Percentiles rank a stretch among this genome's conserved stretches.
Evolutionary conservation across 2,888 invertebrate genomes (phyloP).

Genomic region (Drosophila histrio): DNA sequence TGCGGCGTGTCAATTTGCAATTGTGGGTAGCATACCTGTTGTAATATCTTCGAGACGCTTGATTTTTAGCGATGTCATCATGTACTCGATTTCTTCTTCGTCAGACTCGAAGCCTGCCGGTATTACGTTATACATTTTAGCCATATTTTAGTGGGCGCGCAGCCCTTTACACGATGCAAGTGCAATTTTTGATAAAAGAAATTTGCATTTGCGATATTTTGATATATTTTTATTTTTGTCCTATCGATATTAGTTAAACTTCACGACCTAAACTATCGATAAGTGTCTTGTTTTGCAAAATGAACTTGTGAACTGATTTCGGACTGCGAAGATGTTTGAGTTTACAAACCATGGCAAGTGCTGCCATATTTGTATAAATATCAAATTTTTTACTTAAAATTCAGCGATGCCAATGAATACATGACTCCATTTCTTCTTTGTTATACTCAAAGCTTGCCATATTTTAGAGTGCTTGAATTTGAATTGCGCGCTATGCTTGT

Average conservation of each 20-base stretch:
- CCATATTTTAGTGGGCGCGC: slow-evolving; percentile 53
- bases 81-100: slow-evolving; percentile 65
- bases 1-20: neutral
- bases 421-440: too few relatives aligned
- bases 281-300: too few relatives aligned
- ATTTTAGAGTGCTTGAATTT: too few relatives aligned
- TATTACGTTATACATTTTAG: slow-evolving; percentile 39
- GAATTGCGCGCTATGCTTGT: too few relatives aligned
- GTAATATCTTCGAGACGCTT: slow-evolving; percentile 83
- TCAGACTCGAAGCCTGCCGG: slow-evolving; percentile 82
- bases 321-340: too few relatives aligned
- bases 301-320: too few relatives aligned
- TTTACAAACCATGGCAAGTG: too few relatives aligned
- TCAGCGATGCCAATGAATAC: too few relatives aligned
- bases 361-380: too few relatives aligned
- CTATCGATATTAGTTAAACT: neutral
- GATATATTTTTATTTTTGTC: neutral
- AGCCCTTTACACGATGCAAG: slow-evolving; percentile 38
- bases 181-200: slow-evolving; percentile 44
- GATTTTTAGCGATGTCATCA: slow-evolving; percentile 79
- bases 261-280: too few relatives aligned
- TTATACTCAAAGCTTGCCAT: too few relatives aligned
- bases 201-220: slow-evolving; percentile 34
- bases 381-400: too few relatives aligned
- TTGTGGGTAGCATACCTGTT: slow-evolving; percentile 47